A percentile compares a stretch with the other conserved stretches of the same genome.
phyloP scores from a whole-genome alignment of 1,140 invertebrate species.

The Drosophila tristis region DNA sequence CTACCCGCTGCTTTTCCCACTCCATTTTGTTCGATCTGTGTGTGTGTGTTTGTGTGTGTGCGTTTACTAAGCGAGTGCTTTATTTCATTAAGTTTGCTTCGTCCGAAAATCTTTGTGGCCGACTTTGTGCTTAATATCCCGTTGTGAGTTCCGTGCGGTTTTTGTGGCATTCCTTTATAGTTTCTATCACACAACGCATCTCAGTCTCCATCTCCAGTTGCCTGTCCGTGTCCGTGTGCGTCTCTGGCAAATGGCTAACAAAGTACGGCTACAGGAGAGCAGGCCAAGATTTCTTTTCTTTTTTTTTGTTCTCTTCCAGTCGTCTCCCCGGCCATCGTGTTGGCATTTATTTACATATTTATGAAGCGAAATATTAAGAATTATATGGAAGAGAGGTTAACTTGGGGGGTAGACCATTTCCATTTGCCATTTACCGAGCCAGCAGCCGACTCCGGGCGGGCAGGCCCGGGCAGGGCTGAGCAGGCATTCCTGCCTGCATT shows the following conservation, averaged over 20 bases:
- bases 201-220: background rate
- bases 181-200: slow-evolving; percentile 40
- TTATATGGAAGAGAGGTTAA: slow-evolving; percentile 33
- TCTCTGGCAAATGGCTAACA: slow-evolving; percentile 27
- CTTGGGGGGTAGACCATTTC: slow-evolving; percentile 23
- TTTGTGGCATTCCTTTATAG: slow-evolving; percentile 70
- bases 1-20: too few relatives aligned
- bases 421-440: slow-evolving; percentile 18
- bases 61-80: slow-evolving; percentile 69
- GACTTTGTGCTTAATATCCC: slow-evolving; percentile 79
- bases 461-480: background rate
- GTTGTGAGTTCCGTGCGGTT: slow-evolving; percentile 70
- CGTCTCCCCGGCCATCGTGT: background rate
- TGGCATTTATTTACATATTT: slow-evolving; percentile 76
- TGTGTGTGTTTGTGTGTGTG: slow-evolving; percentile 29
- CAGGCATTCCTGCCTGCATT: slow-evolving; percentile 51
- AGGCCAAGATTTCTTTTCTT: slow-evolving; percentile 49
- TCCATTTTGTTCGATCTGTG: background rate
- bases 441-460: background rate
- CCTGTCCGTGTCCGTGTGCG: background rate
- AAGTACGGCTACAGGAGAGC: slow-evolving; percentile 10
- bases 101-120: slow-evolving; percentile 67
- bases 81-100: slow-evolving; percentile 76
- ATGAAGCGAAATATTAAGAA: slow-evolving; percentile 68
- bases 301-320: slow-evolving; percentile 1